These are phyloP conservation scores for Botia kubotai DNA, from an alignment of 2,797 vertebrate species.

Conservation along the genomic window DNA sequence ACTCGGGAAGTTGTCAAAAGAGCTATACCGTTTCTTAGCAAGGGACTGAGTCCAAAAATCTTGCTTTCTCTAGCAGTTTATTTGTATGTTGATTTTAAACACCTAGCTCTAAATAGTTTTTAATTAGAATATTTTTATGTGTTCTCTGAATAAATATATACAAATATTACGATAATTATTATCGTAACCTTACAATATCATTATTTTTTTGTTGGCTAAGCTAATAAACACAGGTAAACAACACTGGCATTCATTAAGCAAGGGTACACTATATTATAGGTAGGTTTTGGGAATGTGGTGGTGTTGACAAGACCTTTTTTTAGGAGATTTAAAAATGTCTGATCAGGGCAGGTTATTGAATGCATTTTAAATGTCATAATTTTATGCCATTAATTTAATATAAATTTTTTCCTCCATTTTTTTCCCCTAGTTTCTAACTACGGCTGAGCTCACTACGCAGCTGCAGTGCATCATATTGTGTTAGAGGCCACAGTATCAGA, in stretches of 20 bases:
- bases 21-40: background rate
- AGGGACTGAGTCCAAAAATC: background rate
- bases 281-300: no score
- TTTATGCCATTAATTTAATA: background rate
- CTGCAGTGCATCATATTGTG: background rate
- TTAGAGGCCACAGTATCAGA: background rate
- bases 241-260: background rate
- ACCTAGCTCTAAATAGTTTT: background rate
- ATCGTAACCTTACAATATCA: no score
- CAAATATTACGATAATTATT: no score
- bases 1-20: background rate
- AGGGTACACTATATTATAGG: background rate
- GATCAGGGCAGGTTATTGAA: background rate
- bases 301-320: no score
- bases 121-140: background rate
- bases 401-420: no score
- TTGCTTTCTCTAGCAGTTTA: background rate
- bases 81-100: no score
- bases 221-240: background rate
- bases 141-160: no score
- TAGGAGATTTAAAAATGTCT: no score
- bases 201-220: background rate
- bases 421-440: background rate
- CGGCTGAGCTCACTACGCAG: background rate
- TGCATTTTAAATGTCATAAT: background rate